Base-by-base conservation (phyloP, 64 coral and sea anemone species). In the Acropora tenuis region DNA sequence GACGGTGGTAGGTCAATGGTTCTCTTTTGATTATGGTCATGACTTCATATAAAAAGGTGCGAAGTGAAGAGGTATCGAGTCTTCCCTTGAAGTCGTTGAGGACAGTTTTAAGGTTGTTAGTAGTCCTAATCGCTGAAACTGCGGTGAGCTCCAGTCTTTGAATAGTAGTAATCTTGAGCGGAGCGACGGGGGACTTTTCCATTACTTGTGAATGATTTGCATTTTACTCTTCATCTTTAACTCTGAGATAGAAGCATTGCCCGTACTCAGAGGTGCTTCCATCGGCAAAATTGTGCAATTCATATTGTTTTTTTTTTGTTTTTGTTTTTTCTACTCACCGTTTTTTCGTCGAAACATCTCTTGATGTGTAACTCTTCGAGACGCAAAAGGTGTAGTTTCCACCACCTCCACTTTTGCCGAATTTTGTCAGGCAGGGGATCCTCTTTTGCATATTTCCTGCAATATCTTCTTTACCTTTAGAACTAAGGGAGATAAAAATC, bases 341-440 rank as follows among this genome's bases (percentile, higher is more conserved):
- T 76, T 40, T 47, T 41, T 53, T 69, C n/a, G 48, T 88, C 57
- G 50, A 75, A 88, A 41, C 86, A 88, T 47, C 86, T 69, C 52
- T 48, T 69, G 41, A 88, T 76, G 13, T 88, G 69, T 75, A 88
- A 47, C 52, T 88, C 73, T 18, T 30, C 57, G 2, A 88, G 71
- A 1, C n/a, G 52, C 18, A 44, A 19, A 19, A 88, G 46, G 19
- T 47, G 11, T 7, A 40, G 16, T 71, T 52, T 74, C 61, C 68
- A 73, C 10, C 48, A 12, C 49, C 13, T 49, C 84, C 69, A 87
- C 69, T 1, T 5, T 55, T 15, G 19, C 18, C 2, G 46, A 48
- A 49, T 20, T 74, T 74, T 69, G 5, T 75, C 47, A 16, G 84
- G 43, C 19, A 87, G 67, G 48, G 61, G 18, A 15, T 68, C 65